A percentile compares a stretch with the other conserved stretches of the same genome.
phyloP scores from a whole-genome alignment of 2,113 vertebrate species.

The Anthoscopus minutus region DNA sequence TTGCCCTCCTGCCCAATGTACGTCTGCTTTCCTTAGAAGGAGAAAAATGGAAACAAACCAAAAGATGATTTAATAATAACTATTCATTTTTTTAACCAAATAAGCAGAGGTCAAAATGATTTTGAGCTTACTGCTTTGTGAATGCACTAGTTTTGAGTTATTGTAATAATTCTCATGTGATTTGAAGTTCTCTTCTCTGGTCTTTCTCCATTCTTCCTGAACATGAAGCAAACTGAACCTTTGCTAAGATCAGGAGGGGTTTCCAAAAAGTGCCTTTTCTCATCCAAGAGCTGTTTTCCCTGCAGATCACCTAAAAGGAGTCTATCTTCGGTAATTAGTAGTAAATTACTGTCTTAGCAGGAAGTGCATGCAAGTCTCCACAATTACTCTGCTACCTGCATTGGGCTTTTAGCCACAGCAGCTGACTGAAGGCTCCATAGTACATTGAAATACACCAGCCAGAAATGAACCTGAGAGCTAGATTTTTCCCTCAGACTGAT shows the following conservation, averaged over 20 bases:
- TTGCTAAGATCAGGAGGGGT: not conserved
- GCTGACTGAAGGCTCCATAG: not conserved
- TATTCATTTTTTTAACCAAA: not conserved
- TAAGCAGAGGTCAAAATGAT: not conserved
- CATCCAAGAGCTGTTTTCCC: not conserved
- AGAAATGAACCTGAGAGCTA: not conserved
- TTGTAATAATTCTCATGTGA: not conserved
- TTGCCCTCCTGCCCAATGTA: too few species aligned
- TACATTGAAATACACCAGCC: not conserved
- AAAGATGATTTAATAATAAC: not conserved
- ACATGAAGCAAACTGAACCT: not conserved
- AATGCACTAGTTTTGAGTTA: not conserved
- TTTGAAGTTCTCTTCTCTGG: not conserved
- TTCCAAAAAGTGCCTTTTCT: not conserved
- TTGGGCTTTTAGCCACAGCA: slow-evolving; percentile 32
- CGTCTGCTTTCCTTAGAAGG: too few species aligned
- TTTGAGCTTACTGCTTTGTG: not conserved
- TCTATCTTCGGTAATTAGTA: slow-evolving; percentile 39
- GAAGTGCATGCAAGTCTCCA: slow-evolving; percentile 27
- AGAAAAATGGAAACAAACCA: accelerated
- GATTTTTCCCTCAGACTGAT: not conserved
- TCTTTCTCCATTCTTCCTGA: not conserved
- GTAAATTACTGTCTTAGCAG: slow-evolving; percentile 43
- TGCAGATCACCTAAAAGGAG: slow-evolving; percentile 15
- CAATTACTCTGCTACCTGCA: slow-evolving; percentile 56